phyloP scores from a whole-genome alignment of 2,888 invertebrate genomes.

The Pemphredon lugubris region DNA sequence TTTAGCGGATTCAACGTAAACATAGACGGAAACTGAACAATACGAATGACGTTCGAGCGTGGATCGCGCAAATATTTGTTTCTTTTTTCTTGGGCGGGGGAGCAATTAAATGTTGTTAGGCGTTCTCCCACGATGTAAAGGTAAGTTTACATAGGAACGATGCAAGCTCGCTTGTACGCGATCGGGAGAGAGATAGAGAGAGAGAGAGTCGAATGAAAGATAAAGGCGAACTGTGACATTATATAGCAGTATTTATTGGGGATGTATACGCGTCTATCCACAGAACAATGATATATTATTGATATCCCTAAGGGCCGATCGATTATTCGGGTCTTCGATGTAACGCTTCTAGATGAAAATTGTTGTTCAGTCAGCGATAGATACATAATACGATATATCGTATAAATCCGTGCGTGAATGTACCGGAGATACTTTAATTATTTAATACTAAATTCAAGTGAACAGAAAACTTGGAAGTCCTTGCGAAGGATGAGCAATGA shows the following conservation, averaged over 20 bases:
- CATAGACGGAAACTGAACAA: neutral
- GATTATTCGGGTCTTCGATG: constrained; percentile 60
- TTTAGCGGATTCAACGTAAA: constrained; percentile 9
- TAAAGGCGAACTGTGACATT: constrained; percentile 77
- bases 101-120: neutral
- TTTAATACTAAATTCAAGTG: constrained; percentile 19
- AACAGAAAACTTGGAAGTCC: neutral
- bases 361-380: constrained; percentile 15
- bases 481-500: neutral
- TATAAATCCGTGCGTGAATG: constrained; percentile 19
- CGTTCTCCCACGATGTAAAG: no score
- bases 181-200: neutral
- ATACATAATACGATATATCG: constrained; percentile 10
- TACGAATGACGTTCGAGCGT: neutral
- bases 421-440: constrained; percentile 27
- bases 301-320: constrained; percentile 62
- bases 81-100: neutral
- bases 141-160: no score
- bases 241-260: constrained; percentile 76
- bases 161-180: no score
- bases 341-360: constrained; percentile 67
- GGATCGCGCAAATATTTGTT: neutral
- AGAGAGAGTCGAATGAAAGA: neutral
- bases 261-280: constrained; percentile 61
- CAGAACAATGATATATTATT: constrained; percentile 74